Evolutionary conservation across 1,140 invertebrate genomes (phyloP).

Genomic region (Aphis gossypii): DNA sequence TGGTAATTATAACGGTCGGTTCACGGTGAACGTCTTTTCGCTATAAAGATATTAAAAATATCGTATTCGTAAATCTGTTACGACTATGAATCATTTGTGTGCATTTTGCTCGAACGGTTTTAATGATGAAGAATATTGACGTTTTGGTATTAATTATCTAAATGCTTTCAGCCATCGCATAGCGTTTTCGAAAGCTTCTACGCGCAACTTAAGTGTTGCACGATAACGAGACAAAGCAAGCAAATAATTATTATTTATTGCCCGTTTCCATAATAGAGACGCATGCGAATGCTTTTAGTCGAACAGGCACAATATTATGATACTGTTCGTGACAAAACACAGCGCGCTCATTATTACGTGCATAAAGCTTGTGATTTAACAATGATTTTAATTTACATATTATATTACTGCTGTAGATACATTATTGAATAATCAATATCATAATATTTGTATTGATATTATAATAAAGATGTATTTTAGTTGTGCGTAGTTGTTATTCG

Average conservation of each 20-base stretch:
- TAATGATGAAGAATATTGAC: constrained; percentile 11
- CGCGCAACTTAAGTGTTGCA: neutral
- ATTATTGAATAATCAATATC: neutral
- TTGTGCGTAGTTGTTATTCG: neutral
- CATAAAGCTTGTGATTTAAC: neutral
- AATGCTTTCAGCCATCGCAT: neutral
- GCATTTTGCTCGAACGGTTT: neutral
- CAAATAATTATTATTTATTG: constrained; percentile 20
- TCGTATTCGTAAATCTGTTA: neutral
- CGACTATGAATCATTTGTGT: neutral
- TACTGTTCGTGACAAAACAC: neutral
- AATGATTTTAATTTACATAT: constrained; percentile 9
- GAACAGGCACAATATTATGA: constrained; percentile 4
- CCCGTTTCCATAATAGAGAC: neutral
- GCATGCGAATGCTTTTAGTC: neutral
- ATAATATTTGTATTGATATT: neutral
- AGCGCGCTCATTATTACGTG: neutral
- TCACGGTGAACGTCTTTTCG: neutral
- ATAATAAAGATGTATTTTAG: neutral
- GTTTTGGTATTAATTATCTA: constrained; percentile 7
- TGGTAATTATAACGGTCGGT: neutral
- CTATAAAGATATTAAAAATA: neutral
- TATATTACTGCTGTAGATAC: neutral
- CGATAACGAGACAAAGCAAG: constrained; percentile 3
- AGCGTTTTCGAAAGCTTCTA: neutral